phyloP scores from a whole-genome alignment of 2,888 invertebrate species.

The Stegana nigrithorax region DNA sequence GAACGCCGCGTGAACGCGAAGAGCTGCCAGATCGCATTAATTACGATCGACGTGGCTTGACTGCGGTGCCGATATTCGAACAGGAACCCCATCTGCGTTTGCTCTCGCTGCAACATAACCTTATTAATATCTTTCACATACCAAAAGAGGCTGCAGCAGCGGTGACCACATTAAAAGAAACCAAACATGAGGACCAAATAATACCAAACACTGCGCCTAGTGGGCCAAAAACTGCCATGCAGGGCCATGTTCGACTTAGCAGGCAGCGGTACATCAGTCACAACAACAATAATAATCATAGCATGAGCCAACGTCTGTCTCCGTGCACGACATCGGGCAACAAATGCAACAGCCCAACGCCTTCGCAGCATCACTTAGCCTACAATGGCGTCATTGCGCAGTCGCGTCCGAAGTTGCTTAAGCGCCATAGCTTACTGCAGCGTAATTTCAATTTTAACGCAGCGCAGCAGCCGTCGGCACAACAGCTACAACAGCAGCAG shows the following conservation, averaged over 20 bases:
- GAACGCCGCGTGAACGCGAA: slow-evolving; percentile 82
- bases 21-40: slow-evolving; percentile 89
- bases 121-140: slow-evolving; percentile 74
- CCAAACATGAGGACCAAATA: slow-evolving; percentile 16
- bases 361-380: slow-evolving; percentile 47
- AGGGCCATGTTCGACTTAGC: slow-evolving; percentile 17
- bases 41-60: slow-evolving; percentile 85
- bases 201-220: not conserved
- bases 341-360: slow-evolving; percentile 44
- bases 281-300: slow-evolving; percentile 19
- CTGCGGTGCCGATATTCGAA: slow-evolving; percentile 83
- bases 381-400: slow-evolving; percentile 45
- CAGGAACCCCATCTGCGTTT: slow-evolving; percentile 84
- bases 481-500: slow-evolving; percentile 33
- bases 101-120: slow-evolving; percentile 92
- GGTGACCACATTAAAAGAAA: not conserved
- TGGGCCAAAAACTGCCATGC: slow-evolving; percentile 21
- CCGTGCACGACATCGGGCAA: too few relatives aligned
- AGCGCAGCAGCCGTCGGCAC: slow-evolving; percentile 50
- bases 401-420: slow-evolving; percentile 47
- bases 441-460: slow-evolving; percentile 46
- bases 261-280: slow-evolving; percentile 12
- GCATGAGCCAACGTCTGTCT: slow-evolving; percentile 36
- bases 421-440: slow-evolving; percentile 31
- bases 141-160: slow-evolving; percentile 51